Conservation (phyloP, 2,797 vertebrate species). For the Enteromius radiatus region DNA sequence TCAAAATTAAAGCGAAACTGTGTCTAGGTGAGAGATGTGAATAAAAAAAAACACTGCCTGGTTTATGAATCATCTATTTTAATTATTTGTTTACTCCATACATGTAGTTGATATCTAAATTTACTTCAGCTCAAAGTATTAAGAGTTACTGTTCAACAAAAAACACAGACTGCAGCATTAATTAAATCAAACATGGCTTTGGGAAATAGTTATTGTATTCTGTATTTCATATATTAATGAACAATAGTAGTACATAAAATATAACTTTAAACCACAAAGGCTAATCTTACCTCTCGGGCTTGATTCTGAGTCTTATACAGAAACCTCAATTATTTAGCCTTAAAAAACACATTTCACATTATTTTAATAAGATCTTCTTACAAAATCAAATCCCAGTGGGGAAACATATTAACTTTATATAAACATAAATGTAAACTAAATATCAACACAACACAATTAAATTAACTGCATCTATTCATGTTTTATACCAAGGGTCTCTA, state of each 20-base stretch:
- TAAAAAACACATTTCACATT: neutral
- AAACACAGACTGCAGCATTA: neutral
- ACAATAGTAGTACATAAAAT: neutral
- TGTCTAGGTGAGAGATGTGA: neutral
- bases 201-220: neutral
- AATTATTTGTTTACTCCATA: slow-evolving; percentile 25
- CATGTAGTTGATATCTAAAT: slow-evolving; percentile 5
- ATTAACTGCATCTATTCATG: neutral
- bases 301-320: neutral
- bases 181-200: slow-evolving; percentile 16
- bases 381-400: neutral
- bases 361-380: neutral
- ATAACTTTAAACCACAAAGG: neutral
- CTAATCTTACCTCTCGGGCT: neutral
- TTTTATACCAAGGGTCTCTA: neutral
- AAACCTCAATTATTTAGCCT: neutral
- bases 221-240: slow-evolving; percentile 1
- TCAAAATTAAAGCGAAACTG: neutral
- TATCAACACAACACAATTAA: neutral
- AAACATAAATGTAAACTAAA: neutral
- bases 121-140: neutral
- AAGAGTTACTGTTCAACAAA: neutral
- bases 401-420: neutral
- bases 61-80: slow-evolving; percentile 6
- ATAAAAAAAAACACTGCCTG: neutral